A percentile compares a stretch with the other conserved stretches of the same genome.
These are phyloP conservation scores for Odocoileus hemionus DNA, from an alignment of 2,113 vertebrate species.

Conservation along the genomic window DNA sequence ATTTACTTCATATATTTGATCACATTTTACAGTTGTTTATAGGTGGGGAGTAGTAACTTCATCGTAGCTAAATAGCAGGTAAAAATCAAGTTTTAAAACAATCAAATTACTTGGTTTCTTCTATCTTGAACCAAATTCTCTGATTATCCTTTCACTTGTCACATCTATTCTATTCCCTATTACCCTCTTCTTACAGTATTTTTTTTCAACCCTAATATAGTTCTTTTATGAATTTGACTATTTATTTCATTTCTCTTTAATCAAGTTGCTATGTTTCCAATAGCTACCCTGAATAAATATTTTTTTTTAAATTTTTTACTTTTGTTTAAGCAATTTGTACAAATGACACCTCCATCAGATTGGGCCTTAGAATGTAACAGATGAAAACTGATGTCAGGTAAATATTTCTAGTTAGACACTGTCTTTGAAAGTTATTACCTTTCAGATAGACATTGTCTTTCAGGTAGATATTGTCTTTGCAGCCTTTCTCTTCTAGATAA, in stretches of 20 bases:
- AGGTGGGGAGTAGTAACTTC: not conserved
- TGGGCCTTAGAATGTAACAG: not conserved
- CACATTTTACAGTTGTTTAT: not conserved
- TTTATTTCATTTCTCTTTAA: not conserved
- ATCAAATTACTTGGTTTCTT: not conserved
- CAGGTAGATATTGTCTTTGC: not conserved
- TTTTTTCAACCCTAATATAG: not conserved
- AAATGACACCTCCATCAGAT: not conserved
- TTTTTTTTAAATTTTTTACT: not conserved
- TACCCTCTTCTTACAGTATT: not conserved
- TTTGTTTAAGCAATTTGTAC: not conserved
- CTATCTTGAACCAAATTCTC: not conserved
- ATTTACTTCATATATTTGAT: not conserved
- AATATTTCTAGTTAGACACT: not conserved
- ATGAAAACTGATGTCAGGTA: not conserved
- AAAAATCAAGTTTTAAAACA: not conserved
- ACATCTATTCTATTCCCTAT: not conserved
- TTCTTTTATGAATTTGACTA: not conserved
- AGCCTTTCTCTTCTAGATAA: not conserved
- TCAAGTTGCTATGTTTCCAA: not conserved
- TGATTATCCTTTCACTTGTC: not conserved
- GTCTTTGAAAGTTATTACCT: not conserved
- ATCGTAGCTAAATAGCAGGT: not conserved
- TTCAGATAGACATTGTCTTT: not conserved
- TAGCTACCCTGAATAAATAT: not conserved